These are phyloP conservation scores for Empidonax traillii DNA, from an alignment of 2,113 vertebrate species.

Conservation along the genomic window DNA sequence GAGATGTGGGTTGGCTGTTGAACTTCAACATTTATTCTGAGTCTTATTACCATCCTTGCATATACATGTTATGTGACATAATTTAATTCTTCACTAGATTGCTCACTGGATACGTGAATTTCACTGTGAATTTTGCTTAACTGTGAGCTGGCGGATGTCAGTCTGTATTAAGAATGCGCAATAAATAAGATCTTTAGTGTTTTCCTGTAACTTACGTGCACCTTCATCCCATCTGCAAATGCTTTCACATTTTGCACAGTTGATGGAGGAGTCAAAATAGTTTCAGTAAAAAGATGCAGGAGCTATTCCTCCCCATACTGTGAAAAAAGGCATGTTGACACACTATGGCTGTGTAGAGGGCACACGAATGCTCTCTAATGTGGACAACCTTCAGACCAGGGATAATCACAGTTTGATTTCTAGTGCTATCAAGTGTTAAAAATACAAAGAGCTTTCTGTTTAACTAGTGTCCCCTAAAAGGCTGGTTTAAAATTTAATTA, in stretches of 20 bases:
- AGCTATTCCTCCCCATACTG: not conserved
- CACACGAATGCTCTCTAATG: not conserved
- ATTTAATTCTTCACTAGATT: not conserved
- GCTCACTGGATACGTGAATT: not conserved
- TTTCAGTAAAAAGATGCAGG: not conserved
- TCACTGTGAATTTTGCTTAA: not conserved
- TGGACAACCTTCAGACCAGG: not conserved
- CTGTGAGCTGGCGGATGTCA: not conserved
- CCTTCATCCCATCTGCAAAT: not conserved
- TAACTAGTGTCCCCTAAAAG: not conserved
- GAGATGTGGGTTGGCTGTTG: not conserved
- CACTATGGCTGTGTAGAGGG: not conserved
- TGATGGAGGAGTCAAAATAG: not conserved
- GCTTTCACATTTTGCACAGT: not conserved
- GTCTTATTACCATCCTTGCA: not conserved
- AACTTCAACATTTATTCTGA: not conserved
- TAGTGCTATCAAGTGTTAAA: not conserved
- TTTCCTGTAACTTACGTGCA: not conserved
- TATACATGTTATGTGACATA: not conserved
- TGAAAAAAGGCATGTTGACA: not conserved
- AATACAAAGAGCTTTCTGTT: not conserved
- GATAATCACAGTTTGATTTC: not conserved
- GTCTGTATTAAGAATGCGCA: not conserved
- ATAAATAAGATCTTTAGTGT: not conserved
- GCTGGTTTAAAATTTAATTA: slow-evolving; percentile 18